Percentiles rank a stretch among this genome's conserved stretches.
These are phyloP conservation scores for Trisateles emortualis DNA, from an alignment of 2,888 invertebrate species.

Conservation along the genomic window DNA sequence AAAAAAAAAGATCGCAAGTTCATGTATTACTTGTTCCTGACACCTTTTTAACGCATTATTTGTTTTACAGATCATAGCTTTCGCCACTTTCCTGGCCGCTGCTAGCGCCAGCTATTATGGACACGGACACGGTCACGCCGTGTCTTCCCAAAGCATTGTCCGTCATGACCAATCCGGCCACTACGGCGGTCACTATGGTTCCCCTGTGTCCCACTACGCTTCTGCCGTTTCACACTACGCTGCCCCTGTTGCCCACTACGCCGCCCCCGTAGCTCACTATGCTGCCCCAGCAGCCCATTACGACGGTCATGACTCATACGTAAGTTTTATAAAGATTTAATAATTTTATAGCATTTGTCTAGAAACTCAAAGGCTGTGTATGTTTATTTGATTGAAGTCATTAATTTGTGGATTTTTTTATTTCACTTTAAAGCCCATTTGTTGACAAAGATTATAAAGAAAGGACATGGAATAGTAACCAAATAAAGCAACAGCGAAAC, in stretches of 20 bases:
- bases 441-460: no score
- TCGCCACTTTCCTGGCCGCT: constrained; percentile 73
- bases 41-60: no score
- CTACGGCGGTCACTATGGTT: constrained; percentile 52
- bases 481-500: no score
- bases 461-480: no score
- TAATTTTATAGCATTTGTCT: not conserved
- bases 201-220: constrained; percentile 34
- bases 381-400: no score
- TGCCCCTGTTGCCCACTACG: constrained; percentile 43
- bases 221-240: constrained; percentile 33
- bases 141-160: constrained; percentile 72
- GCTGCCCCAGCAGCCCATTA: constrained; percentile 52
- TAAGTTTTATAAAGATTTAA: constrained; percentile 3
- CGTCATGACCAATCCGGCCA: constrained; percentile 66
- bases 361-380: no score
- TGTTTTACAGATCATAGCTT: constrained; percentile 68
- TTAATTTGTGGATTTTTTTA: no score
- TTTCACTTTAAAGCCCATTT: no score
- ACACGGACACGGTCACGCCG: constrained; percentile 58
- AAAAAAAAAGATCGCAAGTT: not conserved
- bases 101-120: constrained; percentile 77
- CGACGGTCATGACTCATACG: constrained; percentile 49
- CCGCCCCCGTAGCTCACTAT: constrained; percentile 44
- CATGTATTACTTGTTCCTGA: no score